These are phyloP conservation scores for Caretta caretta DNA, from an alignment of 2,113 vertebrate species.

Conservation along the genomic window DNA sequence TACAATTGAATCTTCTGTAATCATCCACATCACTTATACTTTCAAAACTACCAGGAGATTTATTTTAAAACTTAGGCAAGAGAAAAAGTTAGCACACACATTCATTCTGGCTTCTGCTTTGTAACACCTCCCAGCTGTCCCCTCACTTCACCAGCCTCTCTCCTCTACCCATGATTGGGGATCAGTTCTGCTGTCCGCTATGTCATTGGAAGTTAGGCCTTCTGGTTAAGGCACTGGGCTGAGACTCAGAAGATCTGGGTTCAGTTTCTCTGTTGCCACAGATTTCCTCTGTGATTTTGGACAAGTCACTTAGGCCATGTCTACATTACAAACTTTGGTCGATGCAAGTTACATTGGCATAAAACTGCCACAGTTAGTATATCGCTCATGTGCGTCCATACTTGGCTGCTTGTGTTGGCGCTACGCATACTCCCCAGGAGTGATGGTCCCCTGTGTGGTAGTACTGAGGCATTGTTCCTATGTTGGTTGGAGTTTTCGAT, in stretches of 20 bases:
- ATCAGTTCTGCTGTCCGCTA: not conserved
- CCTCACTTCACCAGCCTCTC: not conserved
- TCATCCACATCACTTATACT: not conserved
- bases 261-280: not conserved
- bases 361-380: not conserved
- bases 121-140: not conserved
- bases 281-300: not conserved
- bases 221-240: too few species aligned
- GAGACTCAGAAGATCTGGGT: not conserved
- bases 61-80: not conserved
- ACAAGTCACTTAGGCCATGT: not conserved
- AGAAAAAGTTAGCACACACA: not conserved
- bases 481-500: constrained; percentile 34
- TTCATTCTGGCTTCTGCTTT: not conserved
- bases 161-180: not conserved
- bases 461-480: constrained; percentile 71
- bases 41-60: not conserved
- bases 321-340: too few species aligned
- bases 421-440: too few species aligned
- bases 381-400: not conserved
- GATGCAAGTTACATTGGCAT: too few species aligned
- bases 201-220: too few species aligned
- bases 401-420: not conserved
- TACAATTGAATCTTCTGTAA: not conserved
- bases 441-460: constrained; percentile 65